Percentiles rank a stretch among this genome's conserved stretches.
Evolutionary conservation across 2,888 invertebrate species (phyloP).

Genomic region (Kryphioiulus occultus): DNA sequence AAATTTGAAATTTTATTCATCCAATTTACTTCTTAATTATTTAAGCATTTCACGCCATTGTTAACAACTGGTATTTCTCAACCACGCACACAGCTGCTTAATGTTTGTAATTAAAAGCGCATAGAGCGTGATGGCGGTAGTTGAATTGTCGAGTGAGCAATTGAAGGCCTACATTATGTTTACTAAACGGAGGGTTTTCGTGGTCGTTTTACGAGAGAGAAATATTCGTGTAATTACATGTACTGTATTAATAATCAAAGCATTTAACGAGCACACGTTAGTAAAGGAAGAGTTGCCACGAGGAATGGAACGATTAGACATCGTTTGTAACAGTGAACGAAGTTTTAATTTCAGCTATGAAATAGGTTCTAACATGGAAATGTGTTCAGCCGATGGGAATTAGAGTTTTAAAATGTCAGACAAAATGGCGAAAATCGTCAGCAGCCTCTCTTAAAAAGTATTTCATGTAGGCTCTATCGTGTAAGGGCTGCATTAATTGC

Average conservation of each 20-base stretch:
- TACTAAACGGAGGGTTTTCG: background rate
- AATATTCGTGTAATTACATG: background rate
- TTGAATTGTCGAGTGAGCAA: conserved; percentile 6
- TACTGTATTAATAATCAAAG: conserved; percentile 23
- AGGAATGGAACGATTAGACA: background rate
- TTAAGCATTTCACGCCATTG: background rate
- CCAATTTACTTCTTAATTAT: conserved; percentile 2
- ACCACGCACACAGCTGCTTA: background rate
- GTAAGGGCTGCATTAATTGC: too few relatives aligned
- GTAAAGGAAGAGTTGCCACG: background rate
- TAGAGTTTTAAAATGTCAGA: too few relatives aligned
- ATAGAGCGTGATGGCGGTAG: background rate
- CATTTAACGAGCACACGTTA: background rate
- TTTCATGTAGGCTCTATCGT: too few relatives aligned
- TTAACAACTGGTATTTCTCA: background rate
- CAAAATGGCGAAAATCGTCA: too few relatives aligned
- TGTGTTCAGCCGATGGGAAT: too few relatives aligned
- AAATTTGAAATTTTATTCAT: conserved; percentile 7
- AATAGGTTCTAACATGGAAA: background rate
- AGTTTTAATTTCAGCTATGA: background rate
- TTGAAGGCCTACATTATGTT: background rate
- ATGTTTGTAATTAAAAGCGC: background rate
- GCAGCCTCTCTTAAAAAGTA: too few relatives aligned
- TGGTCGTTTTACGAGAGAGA: background rate
- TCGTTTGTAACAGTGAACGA: background rate